A percentile compares a stretch with the other conserved stretches of the same genome.
phyloP scores from a whole-genome alignment of 2,888 invertebrate genomes.

The Cephus spinipes region DNA sequence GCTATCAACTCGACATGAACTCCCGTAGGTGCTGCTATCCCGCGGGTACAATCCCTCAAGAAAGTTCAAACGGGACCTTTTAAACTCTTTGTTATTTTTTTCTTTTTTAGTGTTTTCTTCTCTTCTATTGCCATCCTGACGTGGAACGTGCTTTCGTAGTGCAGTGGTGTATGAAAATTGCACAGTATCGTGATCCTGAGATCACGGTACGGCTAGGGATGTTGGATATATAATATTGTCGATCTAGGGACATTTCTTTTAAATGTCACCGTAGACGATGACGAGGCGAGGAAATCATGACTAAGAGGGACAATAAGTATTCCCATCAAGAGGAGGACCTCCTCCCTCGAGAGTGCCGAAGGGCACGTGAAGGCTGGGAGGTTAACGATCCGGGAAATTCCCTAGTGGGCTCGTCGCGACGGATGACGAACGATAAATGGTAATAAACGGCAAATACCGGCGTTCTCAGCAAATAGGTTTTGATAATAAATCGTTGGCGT shows the following conservation, averaged over 20 bases:
- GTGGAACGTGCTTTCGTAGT: background rate
- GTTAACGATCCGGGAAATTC: slow-evolving; percentile 29
- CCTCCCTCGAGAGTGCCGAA: background rate
- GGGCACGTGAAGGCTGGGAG: background rate
- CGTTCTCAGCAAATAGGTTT: slow-evolving; percentile 44
- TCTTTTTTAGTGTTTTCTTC: too few relatives aligned
- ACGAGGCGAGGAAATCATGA: background rate
- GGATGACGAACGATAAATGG: slow-evolving; percentile 43
- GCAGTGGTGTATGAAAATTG: background rate
- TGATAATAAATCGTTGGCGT: slow-evolving; percentile 41
- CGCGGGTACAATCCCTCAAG: background rate
- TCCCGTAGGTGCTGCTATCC: slow-evolving; percentile 7
- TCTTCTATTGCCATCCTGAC: background rate
- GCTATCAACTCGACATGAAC: slow-evolving; percentile 7
- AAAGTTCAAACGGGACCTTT: background rate
- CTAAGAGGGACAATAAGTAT: background rate
- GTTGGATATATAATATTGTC: background rate
- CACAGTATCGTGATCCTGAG: background rate
- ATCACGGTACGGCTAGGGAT: background rate
- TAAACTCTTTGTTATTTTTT: background rate
- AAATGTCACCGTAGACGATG: background rate
- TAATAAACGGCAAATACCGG: slow-evolving; percentile 41
- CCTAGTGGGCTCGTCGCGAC: slow-evolving; percentile 16
- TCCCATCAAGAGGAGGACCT: background rate
- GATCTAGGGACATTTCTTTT: background rate